phyloP scores from a whole-genome alignment of 1,140 invertebrate species.

The Aphelenchoides fujianensis region DNA sequence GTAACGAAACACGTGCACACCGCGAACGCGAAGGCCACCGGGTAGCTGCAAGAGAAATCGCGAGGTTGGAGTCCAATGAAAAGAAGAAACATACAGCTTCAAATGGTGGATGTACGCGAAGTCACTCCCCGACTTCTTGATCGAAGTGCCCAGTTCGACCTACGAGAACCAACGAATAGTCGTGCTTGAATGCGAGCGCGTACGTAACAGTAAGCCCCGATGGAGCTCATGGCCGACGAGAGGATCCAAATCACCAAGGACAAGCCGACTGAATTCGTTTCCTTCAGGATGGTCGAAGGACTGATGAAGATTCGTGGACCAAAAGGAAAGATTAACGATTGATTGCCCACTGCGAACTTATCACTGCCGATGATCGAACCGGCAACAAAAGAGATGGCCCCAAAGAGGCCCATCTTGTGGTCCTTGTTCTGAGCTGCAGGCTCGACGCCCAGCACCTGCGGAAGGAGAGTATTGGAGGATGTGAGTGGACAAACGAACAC shows the following conservation, averaged over 20 bases:
- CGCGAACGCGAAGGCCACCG: neutral
- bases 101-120: slow-evolving; percentile 53
- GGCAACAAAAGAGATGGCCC: slow-evolving; percentile 25
- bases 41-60: too few relatives aligned
- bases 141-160: slow-evolving; percentile 46
- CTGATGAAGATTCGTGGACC: slow-evolving; percentile 23
- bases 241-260: slow-evolving; percentile 21
- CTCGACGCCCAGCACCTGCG: neutral
- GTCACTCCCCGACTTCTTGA: slow-evolving; percentile 45
- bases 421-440: slow-evolving; percentile 1
- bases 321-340: neutral
- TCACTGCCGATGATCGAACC: slow-evolving; percentile 16
- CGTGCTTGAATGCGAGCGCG: neutral
- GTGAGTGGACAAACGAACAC: neutral
- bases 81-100: too few relatives aligned
- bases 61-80: too few relatives aligned
- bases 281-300: slow-evolving; percentile 18
- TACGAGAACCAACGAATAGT: slow-evolving; percentile 24
- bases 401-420: slow-evolving; percentile 25
- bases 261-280: slow-evolving; percentile 17
- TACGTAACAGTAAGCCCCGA: slow-evolving; percentile 21
- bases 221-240: neutral
- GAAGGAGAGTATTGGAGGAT: neutral
- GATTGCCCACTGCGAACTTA: neutral
- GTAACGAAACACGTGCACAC: slow-evolving; percentile 7